phyloP scores from a whole-genome alignment of 2,888 invertebrate species.

The Sepiola atlantica region DNA sequence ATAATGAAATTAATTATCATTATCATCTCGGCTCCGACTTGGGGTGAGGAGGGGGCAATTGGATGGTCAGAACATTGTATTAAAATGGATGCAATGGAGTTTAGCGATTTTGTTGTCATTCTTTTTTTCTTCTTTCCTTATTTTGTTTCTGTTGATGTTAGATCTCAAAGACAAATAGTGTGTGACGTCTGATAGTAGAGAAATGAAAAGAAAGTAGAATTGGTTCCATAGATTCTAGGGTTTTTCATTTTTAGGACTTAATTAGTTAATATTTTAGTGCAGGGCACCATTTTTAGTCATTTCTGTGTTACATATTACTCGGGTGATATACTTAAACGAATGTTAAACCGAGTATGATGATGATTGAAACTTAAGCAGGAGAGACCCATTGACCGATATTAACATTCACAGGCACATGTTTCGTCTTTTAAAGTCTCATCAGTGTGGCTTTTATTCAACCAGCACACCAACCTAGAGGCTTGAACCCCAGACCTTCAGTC shows the following conservation, averaged over 20 bases:
- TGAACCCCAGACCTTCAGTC: too few species aligned
- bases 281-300: too few species aligned
- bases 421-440: too few species aligned
- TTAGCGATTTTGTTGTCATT: not conserved
- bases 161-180: not conserved
- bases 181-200: not conserved
- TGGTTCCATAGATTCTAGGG: not conserved
- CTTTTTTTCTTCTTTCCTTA: not conserved
- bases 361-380: too few species aligned
- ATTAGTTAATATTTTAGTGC: not conserved
- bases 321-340: too few species aligned
- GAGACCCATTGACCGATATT: too few species aligned
- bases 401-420: too few species aligned
- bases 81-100: not conserved
- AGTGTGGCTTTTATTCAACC: too few species aligned
- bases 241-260: not conserved
- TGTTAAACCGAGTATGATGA: too few species aligned
- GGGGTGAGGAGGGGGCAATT: not conserved
- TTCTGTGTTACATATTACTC: too few species aligned
- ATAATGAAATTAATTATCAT: not conserved
- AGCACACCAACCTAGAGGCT: too few species aligned
- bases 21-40: not conserved
- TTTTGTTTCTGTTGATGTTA: not conserved
- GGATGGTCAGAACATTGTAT: not conserved
- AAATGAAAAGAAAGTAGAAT: not conserved